These are phyloP conservation scores for Phoxinus dragarum DNA, from an alignment of 2,797 vertebrate genomes.

Conservation along the genomic window DNA sequence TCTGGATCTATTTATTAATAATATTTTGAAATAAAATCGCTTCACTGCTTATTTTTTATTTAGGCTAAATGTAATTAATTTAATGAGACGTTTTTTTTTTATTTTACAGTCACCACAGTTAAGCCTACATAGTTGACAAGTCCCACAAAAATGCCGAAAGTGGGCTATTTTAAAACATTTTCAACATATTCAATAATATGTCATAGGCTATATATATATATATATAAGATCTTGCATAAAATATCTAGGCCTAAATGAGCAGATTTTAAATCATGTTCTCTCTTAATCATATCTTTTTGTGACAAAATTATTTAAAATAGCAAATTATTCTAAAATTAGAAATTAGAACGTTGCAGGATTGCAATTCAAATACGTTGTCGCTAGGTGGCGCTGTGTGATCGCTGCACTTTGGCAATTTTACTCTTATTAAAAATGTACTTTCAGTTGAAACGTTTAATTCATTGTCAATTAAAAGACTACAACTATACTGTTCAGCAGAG, in stretches of 20 bases:
- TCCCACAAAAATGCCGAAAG: not conserved
- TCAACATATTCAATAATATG: not conserved
- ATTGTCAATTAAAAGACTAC: not conserved
- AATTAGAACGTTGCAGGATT: not conserved
- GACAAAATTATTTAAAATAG: too few species aligned
- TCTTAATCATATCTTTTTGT: not conserved
- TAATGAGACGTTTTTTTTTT: not conserved
- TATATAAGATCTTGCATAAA: slow-evolving; percentile 53
- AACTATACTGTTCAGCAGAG: too few species aligned
- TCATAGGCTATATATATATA: too few species aligned
- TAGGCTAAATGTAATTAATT: not conserved
- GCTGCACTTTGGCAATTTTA: not conserved
- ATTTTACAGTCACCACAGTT: not conserved
- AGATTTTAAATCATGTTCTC: not conserved
- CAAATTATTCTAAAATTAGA: not conserved
- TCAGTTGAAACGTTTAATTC: not conserved
- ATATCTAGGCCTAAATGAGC: not conserved
- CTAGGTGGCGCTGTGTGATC: slow-evolving; percentile 12
- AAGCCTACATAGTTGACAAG: not conserved
- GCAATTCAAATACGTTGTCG: not conserved
- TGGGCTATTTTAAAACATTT: not conserved
- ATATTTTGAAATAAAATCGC: not conserved
- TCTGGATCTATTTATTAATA: not conserved
- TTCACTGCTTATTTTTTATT: not conserved
- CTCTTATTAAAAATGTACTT: not conserved